Evolutionary conservation across 1,140 invertebrate genomes (phyloP).

Genomic region (Brachionus rotundiformis): DNA sequence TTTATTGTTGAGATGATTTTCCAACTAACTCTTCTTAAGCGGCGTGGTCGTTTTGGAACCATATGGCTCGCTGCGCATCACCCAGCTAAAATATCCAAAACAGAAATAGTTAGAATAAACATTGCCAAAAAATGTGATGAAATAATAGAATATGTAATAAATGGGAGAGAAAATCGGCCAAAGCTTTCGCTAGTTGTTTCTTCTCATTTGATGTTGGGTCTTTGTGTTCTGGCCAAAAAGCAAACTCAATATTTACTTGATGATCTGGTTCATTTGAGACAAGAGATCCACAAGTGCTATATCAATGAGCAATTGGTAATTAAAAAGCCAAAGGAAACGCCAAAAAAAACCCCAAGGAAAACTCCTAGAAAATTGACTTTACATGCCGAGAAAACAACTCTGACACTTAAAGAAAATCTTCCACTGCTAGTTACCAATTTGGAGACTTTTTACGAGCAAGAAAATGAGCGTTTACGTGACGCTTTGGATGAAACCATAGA

Average conservation of each 20-base stretch:
- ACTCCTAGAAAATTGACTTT: neutral
- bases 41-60: conserved; percentile 24
- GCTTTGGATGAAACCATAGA: neutral
- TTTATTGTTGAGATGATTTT: conserved; percentile 16
- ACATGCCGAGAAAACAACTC: neutral
- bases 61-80: conserved; percentile 42
- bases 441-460: conserved; percentile 6
- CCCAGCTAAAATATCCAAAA: conserved; percentile 26
- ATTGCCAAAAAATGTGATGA: conserved; percentile 38
- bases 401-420: conserved; percentile 7
- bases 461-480: neutral
- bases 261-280: conserved; percentile 8
- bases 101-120: neutral
- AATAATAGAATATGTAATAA: conserved; percentile 28
- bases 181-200: conserved; percentile 29
- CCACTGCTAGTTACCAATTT: neutral
- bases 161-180: neutral
- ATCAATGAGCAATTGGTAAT: neutral
- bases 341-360: neutral
- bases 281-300: conserved; percentile 29
- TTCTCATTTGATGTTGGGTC: conserved; percentile 42
- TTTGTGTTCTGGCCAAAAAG: conserved; percentile 23
- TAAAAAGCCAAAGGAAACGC: neutral
- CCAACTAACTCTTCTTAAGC: neutral
- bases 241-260: conserved; percentile 20